Conservation (phyloP, 1,140 invertebrate genomes). For the Drosophila persimilis region DNA sequence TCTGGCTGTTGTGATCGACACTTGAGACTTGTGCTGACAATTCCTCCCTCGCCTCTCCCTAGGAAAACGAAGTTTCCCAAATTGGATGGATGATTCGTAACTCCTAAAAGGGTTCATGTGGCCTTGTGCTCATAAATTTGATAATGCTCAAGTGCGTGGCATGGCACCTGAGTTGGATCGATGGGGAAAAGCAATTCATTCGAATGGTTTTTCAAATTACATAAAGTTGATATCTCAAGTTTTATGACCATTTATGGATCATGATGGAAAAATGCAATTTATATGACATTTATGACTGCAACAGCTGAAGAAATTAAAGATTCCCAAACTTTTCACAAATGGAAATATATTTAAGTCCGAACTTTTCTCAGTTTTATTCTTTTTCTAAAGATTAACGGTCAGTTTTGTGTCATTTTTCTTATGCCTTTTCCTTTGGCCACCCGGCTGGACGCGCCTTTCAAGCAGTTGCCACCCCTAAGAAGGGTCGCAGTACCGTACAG, state of each 20-base stretch:
- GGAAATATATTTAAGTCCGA: not conserved
- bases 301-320: conserved; percentile 28
- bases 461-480: conserved; percentile 59
- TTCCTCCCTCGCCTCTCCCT: conserved; percentile 11
- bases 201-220: conserved; percentile 57
- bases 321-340: conserved; percentile 3
- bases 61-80: conserved; percentile 28
- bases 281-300: conserved; percentile 40
- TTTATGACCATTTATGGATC: conserved; percentile 50
- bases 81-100: conserved; percentile 28
- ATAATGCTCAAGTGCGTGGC: conserved; percentile 64
- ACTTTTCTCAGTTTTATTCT: conserved; percentile 5
- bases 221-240: conserved; percentile 56
- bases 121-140: conserved; percentile 68
- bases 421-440: conserved; percentile 12
- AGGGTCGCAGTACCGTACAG: conserved; percentile 16
- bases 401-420: conserved; percentile 29
- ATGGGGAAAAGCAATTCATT: conserved; percentile 55
- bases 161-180: conserved; percentile 38
- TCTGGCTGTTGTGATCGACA: conserved; percentile 26
- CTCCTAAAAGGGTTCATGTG: conserved; percentile 64
- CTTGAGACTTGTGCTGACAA: conserved; percentile 56
- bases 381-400: conserved; percentile 22
- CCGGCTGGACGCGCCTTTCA: conserved; percentile 52
- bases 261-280: conserved; percentile 69